phyloP scores from a whole-genome alignment of 2,888 invertebrate species.

The Dynastes grantii region DNA sequence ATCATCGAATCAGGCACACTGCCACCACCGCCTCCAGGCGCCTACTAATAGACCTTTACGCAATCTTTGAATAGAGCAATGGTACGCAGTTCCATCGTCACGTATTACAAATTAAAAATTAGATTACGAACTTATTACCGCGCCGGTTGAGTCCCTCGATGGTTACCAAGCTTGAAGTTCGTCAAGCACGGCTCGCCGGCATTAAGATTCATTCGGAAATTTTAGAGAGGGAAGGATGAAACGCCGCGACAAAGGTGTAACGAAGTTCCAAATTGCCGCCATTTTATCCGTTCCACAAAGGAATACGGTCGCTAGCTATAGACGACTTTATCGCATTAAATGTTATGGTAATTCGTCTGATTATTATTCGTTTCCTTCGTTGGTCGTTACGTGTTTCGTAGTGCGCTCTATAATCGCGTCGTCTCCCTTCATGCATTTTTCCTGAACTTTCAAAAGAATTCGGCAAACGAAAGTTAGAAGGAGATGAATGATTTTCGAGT shows the following conservation, averaged over 20 bases:
- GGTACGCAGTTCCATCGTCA: constrained; percentile 20
- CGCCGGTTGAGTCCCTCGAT: constrained; percentile 55
- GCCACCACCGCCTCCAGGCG: constrained; percentile 4
- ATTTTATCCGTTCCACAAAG: constrained; percentile 65
- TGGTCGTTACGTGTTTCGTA: constrained; percentile 54
- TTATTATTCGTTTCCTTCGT: constrained; percentile 61
- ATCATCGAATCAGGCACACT: constrained; percentile 27
- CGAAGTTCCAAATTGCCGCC: constrained; percentile 65
- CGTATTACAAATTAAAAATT: constrained; percentile 57
- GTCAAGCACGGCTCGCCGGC: neutral
- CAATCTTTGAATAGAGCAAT: neutral
- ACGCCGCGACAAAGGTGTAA: constrained; percentile 62
- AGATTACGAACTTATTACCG: constrained; percentile 64
- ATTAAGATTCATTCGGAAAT: constrained; percentile 33
- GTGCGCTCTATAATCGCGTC: neutral
- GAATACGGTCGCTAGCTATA: constrained; percentile 53
- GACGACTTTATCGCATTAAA: constrained; percentile 66
- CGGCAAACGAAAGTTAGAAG: neutral
- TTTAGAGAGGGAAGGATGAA: constrained; percentile 9
- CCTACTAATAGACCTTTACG: constrained; percentile 40
- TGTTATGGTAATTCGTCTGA: constrained; percentile 66
- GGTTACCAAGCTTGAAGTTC: neutral
- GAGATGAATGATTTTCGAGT: neutral
- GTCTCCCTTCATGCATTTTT: constrained; percentile 19
- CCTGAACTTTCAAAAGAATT: neutral